Percentiles rank a stretch among this genome's conserved stretches.
Evolutionary conservation across 2,888 invertebrate genomes (phyloP).

Genomic region (Nowickia ferox): DNA sequence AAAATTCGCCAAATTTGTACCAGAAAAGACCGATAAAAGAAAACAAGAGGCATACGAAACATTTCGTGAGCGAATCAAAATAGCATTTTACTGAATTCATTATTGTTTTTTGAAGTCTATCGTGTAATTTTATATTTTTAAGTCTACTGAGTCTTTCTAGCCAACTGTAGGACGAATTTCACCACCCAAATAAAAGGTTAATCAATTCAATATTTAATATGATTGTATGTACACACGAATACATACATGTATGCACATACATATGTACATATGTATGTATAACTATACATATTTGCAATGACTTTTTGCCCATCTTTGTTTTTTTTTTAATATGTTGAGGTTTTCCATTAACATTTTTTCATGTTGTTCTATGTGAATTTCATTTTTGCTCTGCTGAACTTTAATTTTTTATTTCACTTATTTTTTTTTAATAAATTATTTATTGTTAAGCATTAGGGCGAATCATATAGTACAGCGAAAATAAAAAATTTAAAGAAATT

Average conservation of each 20-base stretch:
- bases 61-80: too few relatives aligned
- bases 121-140: neutral
- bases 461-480: neutral
- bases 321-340: conserved; percentile 39
- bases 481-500: neutral
- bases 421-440: conserved; percentile 51
- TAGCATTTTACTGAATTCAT: too few relatives aligned
- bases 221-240: conserved; percentile 29
- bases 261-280: neutral
- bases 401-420: neutral
- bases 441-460: conserved; percentile 8
- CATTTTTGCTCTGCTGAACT: conserved; percentile 30
- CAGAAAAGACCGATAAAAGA: too few relatives aligned
- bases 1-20: too few relatives aligned
- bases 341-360: conserved; percentile 57
- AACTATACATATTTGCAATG: neutral
- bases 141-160: neutral
- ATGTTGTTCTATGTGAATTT: conserved; percentile 39
- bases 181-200: conserved; percentile 54
- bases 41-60: too few relatives aligned
- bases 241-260: conserved; percentile 31
- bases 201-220: conserved; percentile 61
- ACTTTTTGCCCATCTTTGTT: conserved; percentile 24
- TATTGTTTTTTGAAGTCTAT: too few relatives aligned
- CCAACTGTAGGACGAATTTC: conserved; percentile 9